Evolutionary conservation across 2,113 vertebrate species (phyloP).

Genomic region (Bothrops jararaca): DNA sequence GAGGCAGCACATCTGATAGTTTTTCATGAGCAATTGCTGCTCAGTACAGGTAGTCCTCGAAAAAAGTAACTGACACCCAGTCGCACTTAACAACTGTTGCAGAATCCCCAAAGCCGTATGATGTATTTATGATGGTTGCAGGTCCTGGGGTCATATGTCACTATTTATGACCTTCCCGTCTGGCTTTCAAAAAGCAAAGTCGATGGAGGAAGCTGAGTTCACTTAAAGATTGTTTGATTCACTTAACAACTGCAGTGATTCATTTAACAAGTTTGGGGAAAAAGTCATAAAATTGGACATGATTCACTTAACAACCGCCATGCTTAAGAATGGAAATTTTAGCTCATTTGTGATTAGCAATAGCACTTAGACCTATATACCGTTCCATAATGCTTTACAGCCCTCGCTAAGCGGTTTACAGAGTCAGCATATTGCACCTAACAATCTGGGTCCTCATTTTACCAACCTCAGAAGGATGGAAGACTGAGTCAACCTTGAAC

Average conservation of each 20-base stretch:
- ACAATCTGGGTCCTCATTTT: background rate
- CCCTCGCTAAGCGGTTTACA: background rate
- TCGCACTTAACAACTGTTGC: background rate
- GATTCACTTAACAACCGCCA: background rate
- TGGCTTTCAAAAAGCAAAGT: background rate
- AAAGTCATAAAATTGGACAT: background rate
- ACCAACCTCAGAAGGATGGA: background rate
- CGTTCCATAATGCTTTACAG: background rate
- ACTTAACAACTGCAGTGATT: background rate
- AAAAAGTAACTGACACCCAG: background rate
- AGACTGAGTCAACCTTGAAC: background rate
- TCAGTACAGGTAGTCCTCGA: background rate
- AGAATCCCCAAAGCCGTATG: background rate
- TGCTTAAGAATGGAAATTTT: background rate
- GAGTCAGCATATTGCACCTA: background rate
- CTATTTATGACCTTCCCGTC: background rate
- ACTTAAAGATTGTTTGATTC: background rate
- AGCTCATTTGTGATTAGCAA: background rate
- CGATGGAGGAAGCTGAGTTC: background rate
- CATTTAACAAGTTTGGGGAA: background rate
- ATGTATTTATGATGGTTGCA: background rate
- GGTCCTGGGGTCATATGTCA: no score
- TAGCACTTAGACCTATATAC: background rate
- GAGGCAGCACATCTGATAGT: background rate
- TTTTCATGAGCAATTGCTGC: background rate